Base-by-base conservation (phyloP, 2,113 vertebrate species). In the Melanocharis versteri region DNA sequence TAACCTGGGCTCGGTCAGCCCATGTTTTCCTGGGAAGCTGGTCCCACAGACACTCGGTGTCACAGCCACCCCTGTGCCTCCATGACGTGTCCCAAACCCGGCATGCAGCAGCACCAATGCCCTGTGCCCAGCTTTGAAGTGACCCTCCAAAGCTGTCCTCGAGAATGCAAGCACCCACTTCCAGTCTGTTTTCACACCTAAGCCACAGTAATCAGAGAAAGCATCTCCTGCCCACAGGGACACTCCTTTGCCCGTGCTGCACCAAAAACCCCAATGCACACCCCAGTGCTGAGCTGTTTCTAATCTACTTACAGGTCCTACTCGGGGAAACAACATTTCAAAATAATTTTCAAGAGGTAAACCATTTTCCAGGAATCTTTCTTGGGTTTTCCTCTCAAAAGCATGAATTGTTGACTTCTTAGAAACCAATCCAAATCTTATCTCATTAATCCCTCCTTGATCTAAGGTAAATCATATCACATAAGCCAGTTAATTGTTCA, bases 1-100 rank as follows among this genome's bases (percentile, higher is more conserved):
- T 66, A 19, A 45, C 48, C 78, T 47, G 2, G 5, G 22, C 35
- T 79, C 31, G 22, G 26, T 50, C 83, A 85, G 70, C 26, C 50
- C 4, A 0, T 15, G 26, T 17, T 53, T 79, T 77, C 33, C 42
- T 10, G 51, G 58, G 62, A 69, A 76, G 37, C 50, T 71, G 80
- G 20, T 72, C 54, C 90, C 8, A 7, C 58, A 27, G n/a, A 44
- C 5, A 1, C 69, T 56, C 0, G 1, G 37, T 33, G 35, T 56
- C 81, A 27, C 6, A 0, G 70, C 42, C 70, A 75, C 61, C 40
- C 37, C 53, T 37, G 64, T 1, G 0, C 51, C n/a, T 33, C 40
- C 83, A 50, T 0, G 2, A 21, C 1, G 0, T 3, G 53, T 26
- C 57, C 33, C 80, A 37, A 62, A n/a, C 45, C 10, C 0, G 0